phyloP scores from a whole-genome alignment of 2,888 invertebrate genomes.

The Amiota mariae region DNA sequence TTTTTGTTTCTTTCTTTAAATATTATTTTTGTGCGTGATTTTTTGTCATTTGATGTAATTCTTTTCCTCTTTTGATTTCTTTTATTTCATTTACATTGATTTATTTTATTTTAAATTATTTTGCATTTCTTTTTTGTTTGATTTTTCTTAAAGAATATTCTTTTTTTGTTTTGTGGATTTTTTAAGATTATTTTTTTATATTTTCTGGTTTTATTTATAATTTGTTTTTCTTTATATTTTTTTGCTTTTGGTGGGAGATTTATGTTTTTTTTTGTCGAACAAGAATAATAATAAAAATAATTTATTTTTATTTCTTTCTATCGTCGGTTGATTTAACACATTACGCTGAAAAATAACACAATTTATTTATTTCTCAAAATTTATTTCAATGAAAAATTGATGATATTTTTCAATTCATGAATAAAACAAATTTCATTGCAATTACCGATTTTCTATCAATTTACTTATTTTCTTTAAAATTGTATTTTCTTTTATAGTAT shows the following conservation, averaged over 20 bases:
- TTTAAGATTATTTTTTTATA: background rate
- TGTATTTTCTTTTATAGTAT: background rate
- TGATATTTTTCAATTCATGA: background rate
- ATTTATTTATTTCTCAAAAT: background rate
- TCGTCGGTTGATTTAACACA: background rate
- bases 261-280: background rate
- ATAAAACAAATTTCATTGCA: background rate
- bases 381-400: background rate
- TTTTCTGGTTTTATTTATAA: background rate
- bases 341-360: background rate
- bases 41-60: background rate
- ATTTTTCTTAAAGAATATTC: background rate
- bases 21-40: background rate
- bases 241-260: conserved; percentile 16
- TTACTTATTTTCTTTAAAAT: background rate
- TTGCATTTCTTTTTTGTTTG: background rate
- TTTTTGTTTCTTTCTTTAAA: background rate
- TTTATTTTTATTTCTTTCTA: background rate
- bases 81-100: conserved; percentile 1
- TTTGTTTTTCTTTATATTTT: conserved; percentile 1
- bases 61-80: background rate
- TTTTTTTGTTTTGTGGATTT: conserved; percentile 1
- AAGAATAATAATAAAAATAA: too few relatives aligned
- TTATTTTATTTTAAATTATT: background rate
- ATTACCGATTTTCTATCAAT: too few relatives aligned